Conservation (phyloP, 2,888 invertebrate genomes). For the Cryptophagus acutangulus region DNA sequence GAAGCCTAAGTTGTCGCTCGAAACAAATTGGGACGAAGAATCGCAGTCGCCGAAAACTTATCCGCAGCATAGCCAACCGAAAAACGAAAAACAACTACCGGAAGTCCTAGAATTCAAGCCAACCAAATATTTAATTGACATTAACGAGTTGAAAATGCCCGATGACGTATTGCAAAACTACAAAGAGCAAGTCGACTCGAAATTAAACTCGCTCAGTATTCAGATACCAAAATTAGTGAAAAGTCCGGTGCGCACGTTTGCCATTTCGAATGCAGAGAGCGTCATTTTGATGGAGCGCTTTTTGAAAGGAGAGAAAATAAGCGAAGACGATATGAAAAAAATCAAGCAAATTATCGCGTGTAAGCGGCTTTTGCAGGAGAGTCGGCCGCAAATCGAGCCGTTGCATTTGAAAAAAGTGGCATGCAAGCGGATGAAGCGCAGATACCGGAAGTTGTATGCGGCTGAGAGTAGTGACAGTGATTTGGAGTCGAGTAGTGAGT, state of each 20-base stretch:
- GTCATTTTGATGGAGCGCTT: constrained; percentile 30
- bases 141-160: constrained; percentile 26
- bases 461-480: constrained; percentile 20
- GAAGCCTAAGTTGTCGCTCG: too few relatives aligned
- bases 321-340: constrained; percentile 32
- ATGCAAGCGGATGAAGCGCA: constrained; percentile 25
- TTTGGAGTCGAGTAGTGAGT: constrained; percentile 13
- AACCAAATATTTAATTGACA: constrained; percentile 28
- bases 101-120: constrained; percentile 26
- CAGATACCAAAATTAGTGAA: constrained; percentile 31
- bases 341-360: constrained; percentile 35
- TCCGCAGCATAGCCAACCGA: constrained; percentile 9
- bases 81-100: constrained; percentile 19
- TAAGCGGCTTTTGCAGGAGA: constrained; percentile 30
- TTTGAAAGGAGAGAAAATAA: constrained; percentile 33
- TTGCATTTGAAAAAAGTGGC: constrained; percentile 31
- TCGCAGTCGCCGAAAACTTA: constrained; percentile 28
- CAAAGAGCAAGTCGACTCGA: constrained; percentile 37
- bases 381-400: constrained; percentile 22
- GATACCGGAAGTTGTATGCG: constrained; percentile 29
- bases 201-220: constrained; percentile 36
- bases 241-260: constrained; percentile 10
- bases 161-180: constrained; percentile 33
- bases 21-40: too few relatives aligned
- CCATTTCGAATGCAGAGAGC: constrained; percentile 17